Base-by-base conservation (phyloP, 2,888 invertebrate genomes). In the Isotomurus palustris region DNA sequence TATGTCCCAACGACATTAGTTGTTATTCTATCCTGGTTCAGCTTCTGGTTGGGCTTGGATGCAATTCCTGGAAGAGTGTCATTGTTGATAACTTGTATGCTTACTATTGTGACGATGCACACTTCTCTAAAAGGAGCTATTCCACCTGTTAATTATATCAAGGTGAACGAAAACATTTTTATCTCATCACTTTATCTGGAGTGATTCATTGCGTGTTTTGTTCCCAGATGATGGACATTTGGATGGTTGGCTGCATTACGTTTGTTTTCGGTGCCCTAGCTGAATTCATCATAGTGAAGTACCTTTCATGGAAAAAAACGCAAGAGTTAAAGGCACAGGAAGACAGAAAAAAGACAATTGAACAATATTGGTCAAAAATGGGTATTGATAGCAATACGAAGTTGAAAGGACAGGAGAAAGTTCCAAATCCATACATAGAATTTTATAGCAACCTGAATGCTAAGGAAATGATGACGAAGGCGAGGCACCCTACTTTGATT, bases 201-300 rank as follows among this genome's bases (percentile, higher is more conserved):
- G 19, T 3, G 32, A 6, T 17, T 21, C n/a, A 14, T 49, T 35
- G 19, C 21, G 19, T 19, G 28, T 14, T 40, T 40, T 40, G n/a
- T 52, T 17, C 22, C 35, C 21, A 62, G 52, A 60, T 63, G 56
- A 24, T 66, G 45, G 68, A 68, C 35, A 58, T 68, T 47, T 90
- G 90, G 90, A 89, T 90, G 88, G 88, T 89, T 3, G 87, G 87
- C 4, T 90, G 90, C 72, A 89, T 90, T 87, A 82, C 88, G 71
- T 88, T 89, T 60, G 88, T 89, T 3, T 90, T 90, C 73, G 86
- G 87, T 0, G 87, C 90, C 0, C 77, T 90, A 21, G 86, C 84
- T 19, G 90, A 90, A 76, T 90, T 90, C 71, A 86, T 89, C 0
- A 85, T 89, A 1, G 87, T 88, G 10, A 88, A 88, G 76, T 88